Conservation (phyloP, 2,113 vertebrate genomes). For the Ondatra zibethicus region DNA sequence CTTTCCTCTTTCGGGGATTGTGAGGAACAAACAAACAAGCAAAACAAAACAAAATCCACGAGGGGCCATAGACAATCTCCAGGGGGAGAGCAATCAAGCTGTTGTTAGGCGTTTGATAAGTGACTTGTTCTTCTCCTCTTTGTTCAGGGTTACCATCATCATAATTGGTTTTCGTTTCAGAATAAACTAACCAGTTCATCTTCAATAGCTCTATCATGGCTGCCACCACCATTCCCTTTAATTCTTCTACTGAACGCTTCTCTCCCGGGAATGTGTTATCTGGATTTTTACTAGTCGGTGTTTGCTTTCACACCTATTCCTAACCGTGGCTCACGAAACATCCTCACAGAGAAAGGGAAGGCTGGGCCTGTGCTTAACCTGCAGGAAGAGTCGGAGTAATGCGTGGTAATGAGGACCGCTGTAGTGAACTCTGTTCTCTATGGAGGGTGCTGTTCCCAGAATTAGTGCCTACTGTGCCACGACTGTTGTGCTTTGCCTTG, state of each 20-base stretch:
- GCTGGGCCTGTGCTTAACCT: conserved; percentile 37
- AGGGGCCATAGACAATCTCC: neutral
- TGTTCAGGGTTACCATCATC: neutral
- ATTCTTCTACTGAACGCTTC: neutral
- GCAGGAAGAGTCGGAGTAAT: neutral
- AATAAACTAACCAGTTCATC: neutral
- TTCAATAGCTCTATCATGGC: neutral
- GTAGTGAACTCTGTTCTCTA: neutral
- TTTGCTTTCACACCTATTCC: conserved; percentile 57
- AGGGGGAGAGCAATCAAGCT: neutral
- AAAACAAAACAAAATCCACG: neutral
- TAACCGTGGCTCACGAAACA: conserved; percentile 44
- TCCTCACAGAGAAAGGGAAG: neutral
- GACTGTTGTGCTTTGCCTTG: neutral
- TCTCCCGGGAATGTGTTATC: neutral
- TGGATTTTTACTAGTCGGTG: conserved; percentile 32
- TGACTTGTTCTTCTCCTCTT: neutral
- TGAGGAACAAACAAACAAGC: neutral
- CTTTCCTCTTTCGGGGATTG: neutral
- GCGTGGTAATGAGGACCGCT: neutral
- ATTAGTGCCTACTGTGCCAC: neutral
- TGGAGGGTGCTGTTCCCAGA: neutral
- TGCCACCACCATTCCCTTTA: neutral
- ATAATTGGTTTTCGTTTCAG: neutral
- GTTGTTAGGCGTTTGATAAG: neutral